Conservation (phyloP, 2,797 vertebrate species). For the Ibycter americanus region DNA sequence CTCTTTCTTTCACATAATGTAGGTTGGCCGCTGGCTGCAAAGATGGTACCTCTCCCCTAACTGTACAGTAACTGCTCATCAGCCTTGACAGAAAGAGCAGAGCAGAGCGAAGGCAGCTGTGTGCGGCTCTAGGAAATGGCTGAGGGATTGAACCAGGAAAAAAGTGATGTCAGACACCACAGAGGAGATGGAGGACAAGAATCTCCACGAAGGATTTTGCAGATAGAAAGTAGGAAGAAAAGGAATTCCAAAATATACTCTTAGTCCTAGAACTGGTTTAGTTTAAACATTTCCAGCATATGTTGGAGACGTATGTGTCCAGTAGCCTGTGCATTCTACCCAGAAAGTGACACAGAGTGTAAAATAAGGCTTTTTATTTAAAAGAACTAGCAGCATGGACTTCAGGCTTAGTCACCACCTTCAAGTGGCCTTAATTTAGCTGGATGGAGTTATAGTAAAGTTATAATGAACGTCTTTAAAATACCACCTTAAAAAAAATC, state of each 20-base stretch:
- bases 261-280: neutral
- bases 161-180: neutral
- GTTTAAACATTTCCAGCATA: neutral
- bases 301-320: neutral
- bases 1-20: neutral
- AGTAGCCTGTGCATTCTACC: neutral
- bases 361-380: neutral
- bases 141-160: neutral
- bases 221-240: neutral
- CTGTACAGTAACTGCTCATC: neutral
- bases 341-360: neutral
- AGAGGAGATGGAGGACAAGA: neutral
- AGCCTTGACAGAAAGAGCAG: neutral
- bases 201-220: neutral
- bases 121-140: neutral
- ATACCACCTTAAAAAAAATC: neutral
- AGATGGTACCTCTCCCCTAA: too few relatives aligned
- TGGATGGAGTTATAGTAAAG: neutral
- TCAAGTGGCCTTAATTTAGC: neutral
- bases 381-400: neutral
- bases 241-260: neutral
- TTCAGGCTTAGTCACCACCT: neutral
- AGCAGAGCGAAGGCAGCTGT: neutral
- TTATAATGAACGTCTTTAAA: neutral
- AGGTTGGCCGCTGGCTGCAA: neutral